Evolutionary conservation across 2,113 vertebrate genomes (phyloP), one percentile per base, ranked within the genome.

Genomic region (Otolemur garnettii): DNA sequence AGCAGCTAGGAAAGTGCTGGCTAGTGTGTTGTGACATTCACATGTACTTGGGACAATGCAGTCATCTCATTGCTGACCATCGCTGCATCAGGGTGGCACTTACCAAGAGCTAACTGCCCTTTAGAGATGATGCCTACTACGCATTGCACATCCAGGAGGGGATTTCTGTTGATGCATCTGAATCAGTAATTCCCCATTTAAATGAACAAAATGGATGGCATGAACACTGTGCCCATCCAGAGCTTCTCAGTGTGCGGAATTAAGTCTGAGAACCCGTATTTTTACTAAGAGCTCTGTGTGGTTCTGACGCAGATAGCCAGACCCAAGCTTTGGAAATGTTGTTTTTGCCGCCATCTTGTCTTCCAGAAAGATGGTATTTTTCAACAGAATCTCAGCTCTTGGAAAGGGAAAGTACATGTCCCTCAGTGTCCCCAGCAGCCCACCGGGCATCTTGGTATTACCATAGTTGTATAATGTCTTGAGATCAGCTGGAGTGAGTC

Each of bases 1-100:
- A 38, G 38, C 0, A 2, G 14, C 5, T 21, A 33, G 69, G 71
- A 6, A 35, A 28, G 26, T 45, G 35, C 12, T 19, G 15, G 42
- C 42, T 33, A n/a, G 57, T 5, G 1, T 11, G n/a, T 53, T 19
- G 1, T 33, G 71, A 53, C 75, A 45, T 45, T 33, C n/a, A 17
- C 33, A 10, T 14, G 5, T 18, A 10, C 74, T 42, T 15, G n/a
- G 30, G 42, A n/a, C 85, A 71, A 80, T 2, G 30, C 90, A 12
- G 0, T 18, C 55, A 33, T 59, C 45, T 8, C 7, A 0, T 42
- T 53, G 50, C 69, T 42, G 35, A 5, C 50, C 4, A 0, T 26
- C 33, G 45, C 77, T 17, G 14, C 79, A 17, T 50, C 45, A 50
- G 45, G 8, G 45, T 45, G 45, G 8, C 8, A 45, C 45, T 26